Base-by-base conservation (phyloP, 2,113 vertebrate species). In the Callocephalon fimbriatum region DNA sequence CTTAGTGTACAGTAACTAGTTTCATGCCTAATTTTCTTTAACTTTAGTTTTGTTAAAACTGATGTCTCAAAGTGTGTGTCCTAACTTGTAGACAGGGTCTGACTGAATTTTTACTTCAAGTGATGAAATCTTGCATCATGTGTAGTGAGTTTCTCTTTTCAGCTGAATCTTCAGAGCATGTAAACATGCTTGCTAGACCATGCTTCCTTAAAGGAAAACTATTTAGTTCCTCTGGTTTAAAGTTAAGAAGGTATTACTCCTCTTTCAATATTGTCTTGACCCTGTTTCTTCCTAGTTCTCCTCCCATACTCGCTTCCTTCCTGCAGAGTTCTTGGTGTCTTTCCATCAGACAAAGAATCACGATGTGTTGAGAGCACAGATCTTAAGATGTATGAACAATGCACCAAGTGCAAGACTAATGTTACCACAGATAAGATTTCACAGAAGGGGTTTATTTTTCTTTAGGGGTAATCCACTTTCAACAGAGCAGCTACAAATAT, bases 141-240 rank as follows among this genome's bases (percentile, higher is more conserved):
- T 50, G 8, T 63, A 85, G 59, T 42, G 56, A 77, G 45, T 86
- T 90, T 61, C 16, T 95, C 67, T 23, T 92, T 95, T 63, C 63
- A 70, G 59, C 67, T 88, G 38, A 83, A 38, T 38, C 59, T 88
- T 73, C 27, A 74, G 81, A 78, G 82, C 21, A 32, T 32, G 29
- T 80, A 86, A 86, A 88, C 10, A 10, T 12, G 65, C 47, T 86
- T 94, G 40, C 59, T 90, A 91, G 63, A 88, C 67, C 50, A 35
- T 31, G 82, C 72, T 95, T 95, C 91, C 88, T 90, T 83, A 77
- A 54, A 93, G 86, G 82, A 95, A 96, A 92, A 47, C 79, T 96
- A 53, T 38, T 25, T 83, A 62, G 86, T 95, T 96, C 81, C 82
- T 95, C 94, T 86, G 22, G 94, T 83, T 70, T 86, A 59, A 84